Percentiles rank a stretch among this genome's conserved stretches.
phyloP scores from a whole-genome alignment of 2,888 invertebrate species.

The Tetragonisca angustula region DNA sequence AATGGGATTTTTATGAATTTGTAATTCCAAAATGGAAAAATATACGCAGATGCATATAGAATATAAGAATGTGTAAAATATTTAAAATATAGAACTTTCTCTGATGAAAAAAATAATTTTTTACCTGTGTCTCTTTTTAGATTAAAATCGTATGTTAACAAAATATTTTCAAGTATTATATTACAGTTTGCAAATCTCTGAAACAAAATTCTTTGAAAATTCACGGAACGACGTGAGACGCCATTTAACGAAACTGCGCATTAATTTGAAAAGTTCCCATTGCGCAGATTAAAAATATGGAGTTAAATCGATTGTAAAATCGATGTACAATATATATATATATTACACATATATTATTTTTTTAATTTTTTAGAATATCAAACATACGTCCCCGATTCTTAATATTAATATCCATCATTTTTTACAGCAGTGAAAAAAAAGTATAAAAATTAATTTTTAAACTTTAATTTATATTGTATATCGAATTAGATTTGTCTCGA shows the following conservation, averaged over 20 bases:
- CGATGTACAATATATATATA: not conserved
- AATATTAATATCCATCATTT: not conserved
- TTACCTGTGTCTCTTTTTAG: not conserved
- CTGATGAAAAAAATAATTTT: too few species aligned
- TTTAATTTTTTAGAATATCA: not conserved
- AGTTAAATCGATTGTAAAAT: slow-evolving; percentile 9
- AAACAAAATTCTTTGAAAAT: not conserved
- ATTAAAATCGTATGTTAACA: not conserved
- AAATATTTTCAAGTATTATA: not conserved
- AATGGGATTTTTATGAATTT: not conserved
- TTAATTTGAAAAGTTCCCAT: not conserved
- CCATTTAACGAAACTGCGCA: slow-evolving; percentile 16
- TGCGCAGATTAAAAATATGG: slow-evolving; percentile 27
- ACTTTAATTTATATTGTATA: not conserved
- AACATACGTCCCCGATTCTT: not conserved
- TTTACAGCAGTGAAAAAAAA: too few species aligned
- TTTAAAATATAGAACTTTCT: not conserved
- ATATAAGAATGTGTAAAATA: not conserved
- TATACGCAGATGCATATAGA: not conserved
- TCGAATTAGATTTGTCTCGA: not conserved
- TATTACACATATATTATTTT: not conserved
- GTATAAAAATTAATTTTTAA: not conserved
- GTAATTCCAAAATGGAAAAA: not conserved
- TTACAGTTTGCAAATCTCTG: not conserved
- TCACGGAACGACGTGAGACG: not conserved